These are phyloP conservation scores for Drosophila watanabei DNA, from an alignment of 1,140 invertebrate species.

Conservation along the genomic window DNA sequence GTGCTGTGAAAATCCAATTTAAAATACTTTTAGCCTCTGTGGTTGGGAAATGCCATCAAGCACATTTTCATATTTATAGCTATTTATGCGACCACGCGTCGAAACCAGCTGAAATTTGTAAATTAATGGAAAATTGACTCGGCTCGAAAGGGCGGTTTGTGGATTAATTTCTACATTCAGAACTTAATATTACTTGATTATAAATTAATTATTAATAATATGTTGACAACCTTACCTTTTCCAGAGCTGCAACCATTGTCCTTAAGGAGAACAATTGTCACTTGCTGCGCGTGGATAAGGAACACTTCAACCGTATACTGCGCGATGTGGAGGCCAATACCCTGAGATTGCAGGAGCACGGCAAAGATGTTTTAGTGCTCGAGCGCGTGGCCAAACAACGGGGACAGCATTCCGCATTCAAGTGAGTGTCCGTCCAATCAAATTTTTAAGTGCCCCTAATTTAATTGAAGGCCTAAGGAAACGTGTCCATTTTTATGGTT, in stretches of 20 bases:
- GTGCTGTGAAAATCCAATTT: slow-evolving; percentile 42
- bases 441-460: slow-evolving; percentile 31
- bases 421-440: slow-evolving; percentile 68
- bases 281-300: slow-evolving; percentile 94
- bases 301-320: slow-evolving; percentile 94
- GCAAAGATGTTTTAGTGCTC: slow-evolving; percentile 93
- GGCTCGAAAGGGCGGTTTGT: not conserved
- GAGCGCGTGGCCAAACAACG: slow-evolving; percentile 89
- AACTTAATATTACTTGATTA: not conserved
- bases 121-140: not conserved
- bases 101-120: not conserved
- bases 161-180: not conserved
- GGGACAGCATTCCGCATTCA: slow-evolving; percentile 85
- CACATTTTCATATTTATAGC: slow-evolving; percentile 23
- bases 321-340: slow-evolving; percentile 96
- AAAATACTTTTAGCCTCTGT: slow-evolving; percentile 39
- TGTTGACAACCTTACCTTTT: not conserved
- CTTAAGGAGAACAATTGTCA: slow-evolving; percentile 94
- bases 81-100: slow-evolving; percentile 9
- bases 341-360: slow-evolving; percentile 94
- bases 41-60: slow-evolving; percentile 3
- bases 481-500: slow-evolving; percentile 34
- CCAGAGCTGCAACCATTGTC: slow-evolving; percentile 93
- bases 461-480: slow-evolving; percentile 34
- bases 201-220: not conserved